Percentiles rank a stretch among this genome's conserved stretches.
These are phyloP conservation scores for Euura lappo DNA, from an alignment of 1,140 invertebrate genomes.

Conservation along the genomic window DNA sequence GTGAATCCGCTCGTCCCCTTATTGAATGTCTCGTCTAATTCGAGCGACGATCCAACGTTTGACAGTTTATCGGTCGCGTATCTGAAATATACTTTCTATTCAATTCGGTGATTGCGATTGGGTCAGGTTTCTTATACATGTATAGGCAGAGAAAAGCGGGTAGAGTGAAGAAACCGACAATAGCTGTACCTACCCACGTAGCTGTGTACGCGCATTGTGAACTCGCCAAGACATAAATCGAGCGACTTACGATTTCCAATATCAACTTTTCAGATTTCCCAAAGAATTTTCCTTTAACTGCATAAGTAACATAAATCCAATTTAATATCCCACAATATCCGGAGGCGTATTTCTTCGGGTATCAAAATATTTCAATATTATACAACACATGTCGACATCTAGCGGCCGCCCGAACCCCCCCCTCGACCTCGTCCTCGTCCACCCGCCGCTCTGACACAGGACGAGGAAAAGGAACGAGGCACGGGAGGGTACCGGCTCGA, in stretches of 20 bases:
- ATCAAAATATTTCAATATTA: slow-evolving; percentile 52
- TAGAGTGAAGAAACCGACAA: no score
- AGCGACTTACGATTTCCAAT: neutral
- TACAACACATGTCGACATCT: slow-evolving; percentile 43
- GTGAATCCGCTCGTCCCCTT: neutral
- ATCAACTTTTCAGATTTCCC: neutral
- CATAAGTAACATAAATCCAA: slow-evolving; percentile 28
- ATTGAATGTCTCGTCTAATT: neutral
- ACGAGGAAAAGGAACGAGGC: slow-evolving; percentile 32
- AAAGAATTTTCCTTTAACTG: neutral
- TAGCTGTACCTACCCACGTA: no score
- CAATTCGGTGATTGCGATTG: no score
- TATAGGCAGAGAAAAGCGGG: no score
- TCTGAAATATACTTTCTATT: no score
- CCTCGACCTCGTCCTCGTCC: neutral
- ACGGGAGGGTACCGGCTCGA: slow-evolving; percentile 23
- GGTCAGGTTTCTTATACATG: no score
- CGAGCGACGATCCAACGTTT: neutral
- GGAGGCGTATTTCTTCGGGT: slow-evolving; percentile 29
- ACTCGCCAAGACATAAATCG: neutral
- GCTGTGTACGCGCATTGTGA: no score
- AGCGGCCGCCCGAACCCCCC: slow-evolving; percentile 9
- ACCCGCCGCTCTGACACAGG: neutral
- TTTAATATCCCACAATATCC: slow-evolving; percentile 34
- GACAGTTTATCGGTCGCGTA: no score